phyloP scores from a whole-genome alignment of 2,888 invertebrate genomes.

The Matsumyia berberina region DNA sequence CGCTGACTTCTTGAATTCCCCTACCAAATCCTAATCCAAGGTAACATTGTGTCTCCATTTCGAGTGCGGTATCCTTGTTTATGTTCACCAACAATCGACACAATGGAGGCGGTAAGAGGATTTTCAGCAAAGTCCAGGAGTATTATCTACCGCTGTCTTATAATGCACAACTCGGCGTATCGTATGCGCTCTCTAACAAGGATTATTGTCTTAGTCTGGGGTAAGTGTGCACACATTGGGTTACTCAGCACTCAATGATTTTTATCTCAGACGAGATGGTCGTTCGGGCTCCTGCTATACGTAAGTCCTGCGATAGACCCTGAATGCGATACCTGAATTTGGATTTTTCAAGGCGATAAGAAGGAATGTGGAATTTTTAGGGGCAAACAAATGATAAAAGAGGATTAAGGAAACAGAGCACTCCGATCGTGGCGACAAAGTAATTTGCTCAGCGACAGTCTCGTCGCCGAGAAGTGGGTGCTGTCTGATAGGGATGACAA shows the following conservation, averaged over 20 bases:
- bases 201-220: constrained; percentile 64
- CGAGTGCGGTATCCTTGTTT: constrained; percentile 68
- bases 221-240: constrained; percentile 38
- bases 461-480: constrained; percentile 10
- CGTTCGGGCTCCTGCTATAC: constrained; percentile 13
- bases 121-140: constrained; percentile 50
- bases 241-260: constrained; percentile 44
- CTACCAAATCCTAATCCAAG: constrained; percentile 20
- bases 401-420: constrained; percentile 29
- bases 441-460: constrained; percentile 22
- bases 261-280: constrained; percentile 42
- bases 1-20: constrained; percentile 32
- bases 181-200: constrained; percentile 36
- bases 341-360: constrained; percentile 26
- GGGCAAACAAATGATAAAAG: constrained; percentile 51
- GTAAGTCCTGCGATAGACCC: background rate
- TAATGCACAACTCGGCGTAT: constrained; percentile 18
- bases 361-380: constrained; percentile 35
- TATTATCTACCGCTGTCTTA: constrained; percentile 39
- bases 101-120: constrained; percentile 67
- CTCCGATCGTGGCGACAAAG: constrained; percentile 36
- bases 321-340: constrained; percentile 58
- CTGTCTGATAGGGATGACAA: constrained; percentile 36
- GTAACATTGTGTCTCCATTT: constrained; percentile 45
- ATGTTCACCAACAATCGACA: constrained; percentile 57